Base-by-base conservation (phyloP, 2,888 invertebrate genomes). In the Hofmannophila pseudospretella region DNA sequence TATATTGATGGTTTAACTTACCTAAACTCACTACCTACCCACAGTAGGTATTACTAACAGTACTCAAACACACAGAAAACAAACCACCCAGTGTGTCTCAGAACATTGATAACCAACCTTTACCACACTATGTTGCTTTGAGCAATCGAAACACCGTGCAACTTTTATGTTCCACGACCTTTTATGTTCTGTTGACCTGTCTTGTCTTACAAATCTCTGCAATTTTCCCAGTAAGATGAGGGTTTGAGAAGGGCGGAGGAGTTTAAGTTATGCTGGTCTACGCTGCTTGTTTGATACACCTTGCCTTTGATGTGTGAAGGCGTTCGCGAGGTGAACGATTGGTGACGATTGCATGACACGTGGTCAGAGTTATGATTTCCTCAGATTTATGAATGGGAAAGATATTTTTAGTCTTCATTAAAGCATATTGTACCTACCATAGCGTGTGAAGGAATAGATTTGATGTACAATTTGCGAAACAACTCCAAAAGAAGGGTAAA, bases 71-170 rank as follows among this genome's bases (percentile, higher is more conserved):
- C n/a, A n/a, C n/a, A n/a, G n/a, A n/a, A n/a, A n/a, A n/a, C n/a
- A n/a, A n/a, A n/a, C n/a, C n/a, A n/a, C n/a, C n/a, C n/a, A n/a
- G n/a, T n/a, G n/a, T n/a, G n/a, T n/a, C n/a, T n/a, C n/a, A n/a
- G n/a, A n/a, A n/a, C n/a, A n/a, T n/a, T n/a, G n/a, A n/a, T n/a
- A n/a, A n/a, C n/a, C n/a, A n/a, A 57, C 55, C 57, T 51, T 42
- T 47, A 34, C 38, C 42, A 41, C 47, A 67, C 67, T 61, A 56
- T 55, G 66, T 66, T 66, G 66, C 65, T 67, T 65, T 67, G 66
- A 54, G 49, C 41, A 39, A 41, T 40, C 38, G 39, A 47, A 42
- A 36, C 28, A 45, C 42, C 49, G 47, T 38, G 42, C 39, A 41
- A 46, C 49, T 57, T 60, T 64, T 63, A 63, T 46, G 55, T 36